Conservation (phyloP, 2,797 vertebrate species). For the Lagocephalus sceleratus region DNA sequence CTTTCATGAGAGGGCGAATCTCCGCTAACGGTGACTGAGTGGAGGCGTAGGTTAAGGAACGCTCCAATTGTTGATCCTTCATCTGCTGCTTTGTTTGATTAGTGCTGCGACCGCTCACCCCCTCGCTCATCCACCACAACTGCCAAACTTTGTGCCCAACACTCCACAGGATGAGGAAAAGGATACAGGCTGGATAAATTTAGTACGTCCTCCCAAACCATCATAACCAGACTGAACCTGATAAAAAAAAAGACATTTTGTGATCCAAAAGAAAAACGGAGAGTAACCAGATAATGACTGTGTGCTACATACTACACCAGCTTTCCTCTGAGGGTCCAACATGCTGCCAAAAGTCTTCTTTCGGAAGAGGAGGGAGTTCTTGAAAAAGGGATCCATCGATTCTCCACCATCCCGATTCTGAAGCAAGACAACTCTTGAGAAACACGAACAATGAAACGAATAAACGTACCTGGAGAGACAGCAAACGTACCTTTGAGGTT, state of each 20-base stretch:
- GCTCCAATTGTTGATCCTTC: background rate
- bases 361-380: slow-evolving; percentile 85
- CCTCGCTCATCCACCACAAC: too few species aligned
- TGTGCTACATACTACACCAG: slow-evolving; percentile 77
- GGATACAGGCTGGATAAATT: slow-evolving; percentile 96
- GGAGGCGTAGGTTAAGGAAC: slow-evolving; percentile 43
- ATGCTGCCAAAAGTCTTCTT: slow-evolving; percentile 78
- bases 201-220: slow-evolving; percentile 91
- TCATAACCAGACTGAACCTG: slow-evolving; percentile 89
- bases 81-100: background rate
- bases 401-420: slow-evolving; percentile 52
- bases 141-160: too few species aligned
- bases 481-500: slow-evolving; percentile 52
- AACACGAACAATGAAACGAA: background rate
- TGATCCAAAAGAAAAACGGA: slow-evolving; percentile 23
- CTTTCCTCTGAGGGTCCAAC: slow-evolving; percentile 67
- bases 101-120: too few species aligned
- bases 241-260: background rate
- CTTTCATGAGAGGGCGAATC: slow-evolving; percentile 82
- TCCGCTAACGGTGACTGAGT: slow-evolving; percentile 80
- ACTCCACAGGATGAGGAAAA: slow-evolving; percentile 39
- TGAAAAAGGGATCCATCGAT: slow-evolving; percentile 80
- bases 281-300: background rate
- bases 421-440: background rate
- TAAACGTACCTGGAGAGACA: background rate